Evolutionary conservation across 2,797 vertebrate species (phyloP).

Genomic region (Mus caroli): DNA sequence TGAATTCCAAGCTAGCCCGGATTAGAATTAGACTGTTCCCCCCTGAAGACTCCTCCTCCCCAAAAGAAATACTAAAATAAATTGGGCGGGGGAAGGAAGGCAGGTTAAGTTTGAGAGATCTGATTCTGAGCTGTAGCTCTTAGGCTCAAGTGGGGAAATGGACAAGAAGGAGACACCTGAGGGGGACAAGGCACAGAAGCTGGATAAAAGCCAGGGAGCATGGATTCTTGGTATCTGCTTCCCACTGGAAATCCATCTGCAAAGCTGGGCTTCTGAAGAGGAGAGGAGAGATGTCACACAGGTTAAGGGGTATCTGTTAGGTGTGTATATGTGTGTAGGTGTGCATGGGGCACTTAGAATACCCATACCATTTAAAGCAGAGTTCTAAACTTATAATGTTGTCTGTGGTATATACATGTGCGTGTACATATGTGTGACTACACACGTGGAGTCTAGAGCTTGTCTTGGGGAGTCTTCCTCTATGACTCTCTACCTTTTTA

Average conservation of each 20-base stretch:
- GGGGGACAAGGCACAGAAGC: neutral
- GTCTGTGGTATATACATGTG: neutral
- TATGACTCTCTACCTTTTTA: neutral
- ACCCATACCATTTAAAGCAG: neutral
- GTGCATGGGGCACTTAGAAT: neutral
- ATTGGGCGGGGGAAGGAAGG: too few species aligned
- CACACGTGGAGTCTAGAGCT: neutral
- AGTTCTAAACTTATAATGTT: neutral
- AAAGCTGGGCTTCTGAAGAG: neutral
- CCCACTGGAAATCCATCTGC: neutral
- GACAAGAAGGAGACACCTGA: neutral
- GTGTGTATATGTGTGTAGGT: neutral
- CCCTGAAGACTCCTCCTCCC: neutral
- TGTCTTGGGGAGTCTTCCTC: neutral
- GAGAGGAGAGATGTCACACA: neutral
- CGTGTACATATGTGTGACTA: neutral
- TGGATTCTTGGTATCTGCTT: neutral
- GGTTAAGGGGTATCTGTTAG: neutral
- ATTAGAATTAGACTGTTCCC: neutral
- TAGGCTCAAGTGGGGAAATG: neutral
- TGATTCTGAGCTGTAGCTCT: conserved; percentile 5
- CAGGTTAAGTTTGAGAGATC: neutral
- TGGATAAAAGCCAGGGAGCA: neutral
- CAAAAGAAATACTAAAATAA: neutral
- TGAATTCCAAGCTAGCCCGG: neutral